These are phyloP conservation scores for Chaetorhynchus papuensis DNA, from an alignment of 2,113 vertebrate genomes.

Conservation along the genomic window DNA sequence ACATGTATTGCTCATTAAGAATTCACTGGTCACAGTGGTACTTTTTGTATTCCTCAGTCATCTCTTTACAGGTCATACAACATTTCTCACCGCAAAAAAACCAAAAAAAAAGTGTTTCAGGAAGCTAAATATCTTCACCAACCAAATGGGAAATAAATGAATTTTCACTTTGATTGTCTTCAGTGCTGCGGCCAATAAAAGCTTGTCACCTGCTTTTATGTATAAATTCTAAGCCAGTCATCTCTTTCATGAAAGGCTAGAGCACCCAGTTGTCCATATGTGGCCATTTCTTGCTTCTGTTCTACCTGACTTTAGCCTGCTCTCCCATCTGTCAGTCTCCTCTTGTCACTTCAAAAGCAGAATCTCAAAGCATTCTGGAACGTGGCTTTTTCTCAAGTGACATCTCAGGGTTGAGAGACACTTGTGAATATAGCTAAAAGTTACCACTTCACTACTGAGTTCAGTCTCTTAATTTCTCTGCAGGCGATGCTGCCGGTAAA, in stretches of 20 bases:
- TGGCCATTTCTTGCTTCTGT: not conserved
- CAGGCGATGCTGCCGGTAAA: not conserved
- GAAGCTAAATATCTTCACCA: not conserved
- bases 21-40: not conserved
- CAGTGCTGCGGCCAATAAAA: not conserved
- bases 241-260: not conserved
- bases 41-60: not conserved
- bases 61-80: not conserved
- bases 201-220: not conserved
- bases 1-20: not conserved
- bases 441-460: constrained; percentile 19
- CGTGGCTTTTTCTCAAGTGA: not conserved
- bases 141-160: not conserved
- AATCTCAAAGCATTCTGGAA: not conserved
- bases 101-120: not conserved
- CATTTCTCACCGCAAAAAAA: not conserved
- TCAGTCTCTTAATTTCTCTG: constrained; percentile 21
- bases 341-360: not conserved
- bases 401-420: constrained; percentile 20
- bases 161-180: not conserved
- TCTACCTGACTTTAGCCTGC: not conserved
- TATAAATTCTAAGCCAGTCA: not conserved
- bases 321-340: not conserved
- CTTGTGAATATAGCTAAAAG: constrained; percentile 13
- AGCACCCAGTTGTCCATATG: not conserved